Base-by-base conservation (phyloP, 2,113 vertebrate species). In the Ammospiza caudacuta region DNA sequence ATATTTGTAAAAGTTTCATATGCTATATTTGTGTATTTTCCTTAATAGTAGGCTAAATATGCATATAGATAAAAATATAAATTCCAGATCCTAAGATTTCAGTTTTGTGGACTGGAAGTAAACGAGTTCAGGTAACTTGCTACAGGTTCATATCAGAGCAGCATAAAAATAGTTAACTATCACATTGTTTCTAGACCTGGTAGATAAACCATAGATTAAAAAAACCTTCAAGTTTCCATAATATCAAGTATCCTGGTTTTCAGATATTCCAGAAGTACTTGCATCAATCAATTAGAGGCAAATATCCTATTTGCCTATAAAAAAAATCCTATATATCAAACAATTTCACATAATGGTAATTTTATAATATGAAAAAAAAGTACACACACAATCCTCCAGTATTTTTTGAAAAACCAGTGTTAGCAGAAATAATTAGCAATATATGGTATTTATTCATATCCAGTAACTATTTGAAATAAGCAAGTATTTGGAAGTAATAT, bases 311-410 rank as follows among this genome's bases (percentile, higher is more conserved):
- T 39, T 39, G 37, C 37, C 37, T 39, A 39, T 39, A 39, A 39
- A 39, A 39, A 39, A 39, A 10, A 11, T 43, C 2, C 31, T 54
- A 9, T 13, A n/a, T 35, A 82, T 78, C 29, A 57, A 63, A 47
- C 3, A 69, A 57, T 58, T 19, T 1, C 7, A 59, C 4, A 47
- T 54, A 46, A 16, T 5, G 3, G 12, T 63, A 29, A 55, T 66
- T 87, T 51, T 39, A 57, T 7, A 63, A 22, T 68, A 52, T 18
- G 6, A 69, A 63, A 29, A 78, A 77, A 52, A 9, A 12, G 55
- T 43, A 7, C 20, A n/a, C 8, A 27, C 3, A 18, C 4, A 58
- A 49, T 5, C 2, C 2, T 12, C 4, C 3, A 15, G 6, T 27
- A 18, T 79, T 79, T 87, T 85, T 39, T 67, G 2, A 82, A 43